Conservation (phyloP, 2,797 vertebrate genomes). For the Clarias pachynema region DNA sequence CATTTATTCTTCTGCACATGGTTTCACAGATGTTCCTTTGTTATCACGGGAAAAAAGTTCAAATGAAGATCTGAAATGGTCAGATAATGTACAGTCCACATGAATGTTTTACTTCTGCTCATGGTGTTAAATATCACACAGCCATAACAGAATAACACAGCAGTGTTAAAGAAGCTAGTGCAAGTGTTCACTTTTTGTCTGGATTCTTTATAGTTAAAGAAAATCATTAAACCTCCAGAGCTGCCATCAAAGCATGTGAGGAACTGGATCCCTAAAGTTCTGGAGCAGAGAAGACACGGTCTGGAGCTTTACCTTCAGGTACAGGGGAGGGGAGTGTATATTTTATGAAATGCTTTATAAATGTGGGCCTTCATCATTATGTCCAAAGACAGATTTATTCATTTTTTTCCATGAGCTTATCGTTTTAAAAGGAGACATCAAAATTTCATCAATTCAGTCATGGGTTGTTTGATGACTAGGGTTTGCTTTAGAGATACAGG, state of each 20-base stretch:
- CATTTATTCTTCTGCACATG: background rate
- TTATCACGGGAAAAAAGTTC: background rate
- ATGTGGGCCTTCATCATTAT: background rate
- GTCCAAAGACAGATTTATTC: background rate
- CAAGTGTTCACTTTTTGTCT: background rate
- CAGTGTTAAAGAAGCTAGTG: background rate
- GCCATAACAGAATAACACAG: background rate
- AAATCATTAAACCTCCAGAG: constrained; percentile 93
- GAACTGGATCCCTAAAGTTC: constrained; percentile 97
- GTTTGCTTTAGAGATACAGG: background rate
- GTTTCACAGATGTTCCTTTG: background rate
- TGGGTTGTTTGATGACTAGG: background rate
- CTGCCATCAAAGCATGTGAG: constrained; percentile 98
- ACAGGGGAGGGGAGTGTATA: background rate
- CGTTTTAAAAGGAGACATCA: background rate
- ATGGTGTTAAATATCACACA: background rate
- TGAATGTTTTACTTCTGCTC: background rate
- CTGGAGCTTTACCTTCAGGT: constrained; percentile 96
- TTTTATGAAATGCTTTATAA: no score
- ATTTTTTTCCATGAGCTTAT: background rate
- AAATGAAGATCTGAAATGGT: background rate
- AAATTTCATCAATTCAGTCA: background rate
- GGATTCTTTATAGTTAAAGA: constrained; percentile 84
- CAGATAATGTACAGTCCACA: no score
- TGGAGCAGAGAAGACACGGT: constrained; percentile 93